phyloP scores from a whole-genome alignment of 1,140 invertebrate species.

The Caenorhabditis tropicalis region DNA sequence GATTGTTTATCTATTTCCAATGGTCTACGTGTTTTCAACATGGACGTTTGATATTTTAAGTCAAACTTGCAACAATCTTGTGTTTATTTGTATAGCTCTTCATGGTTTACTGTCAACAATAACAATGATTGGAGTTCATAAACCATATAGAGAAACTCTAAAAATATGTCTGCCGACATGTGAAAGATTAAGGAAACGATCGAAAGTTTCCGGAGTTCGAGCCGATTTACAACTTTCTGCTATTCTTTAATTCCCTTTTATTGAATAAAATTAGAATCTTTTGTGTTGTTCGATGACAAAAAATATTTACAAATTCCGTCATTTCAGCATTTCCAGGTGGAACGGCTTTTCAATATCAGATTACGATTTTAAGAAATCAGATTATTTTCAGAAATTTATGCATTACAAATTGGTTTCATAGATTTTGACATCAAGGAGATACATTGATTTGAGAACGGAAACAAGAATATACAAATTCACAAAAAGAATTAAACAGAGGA shows the following conservation, averaged over 20 bases:
- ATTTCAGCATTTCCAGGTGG: too few species aligned
- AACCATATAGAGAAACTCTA: not conserved
- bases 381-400: too few species aligned
- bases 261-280: not conserved
- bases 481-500: too few species aligned
- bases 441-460: too few species aligned
- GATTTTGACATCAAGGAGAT: too few species aligned
- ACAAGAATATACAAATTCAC: too few species aligned
- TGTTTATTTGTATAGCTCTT: constrained; percentile 20
- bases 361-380: too few species aligned
- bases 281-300: too few species aligned
- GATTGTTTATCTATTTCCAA: constrained; percentile 3
- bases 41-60: constrained; percentile 26
- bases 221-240: not conserved
- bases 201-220: not conserved
- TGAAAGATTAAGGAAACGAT: not conserved
- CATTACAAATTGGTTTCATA: too few species aligned
- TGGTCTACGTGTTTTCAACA: not conserved
- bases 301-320: too few species aligned
- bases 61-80: constrained; percentile 26
- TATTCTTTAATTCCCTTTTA: not conserved
- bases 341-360: too few species aligned
- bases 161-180: not conserved
- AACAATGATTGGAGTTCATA: not conserved
- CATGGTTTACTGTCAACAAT: constrained; percentile 9